phyloP scores from a whole-genome alignment of 2,888 invertebrate species.

The Drosophila colorata region DNA sequence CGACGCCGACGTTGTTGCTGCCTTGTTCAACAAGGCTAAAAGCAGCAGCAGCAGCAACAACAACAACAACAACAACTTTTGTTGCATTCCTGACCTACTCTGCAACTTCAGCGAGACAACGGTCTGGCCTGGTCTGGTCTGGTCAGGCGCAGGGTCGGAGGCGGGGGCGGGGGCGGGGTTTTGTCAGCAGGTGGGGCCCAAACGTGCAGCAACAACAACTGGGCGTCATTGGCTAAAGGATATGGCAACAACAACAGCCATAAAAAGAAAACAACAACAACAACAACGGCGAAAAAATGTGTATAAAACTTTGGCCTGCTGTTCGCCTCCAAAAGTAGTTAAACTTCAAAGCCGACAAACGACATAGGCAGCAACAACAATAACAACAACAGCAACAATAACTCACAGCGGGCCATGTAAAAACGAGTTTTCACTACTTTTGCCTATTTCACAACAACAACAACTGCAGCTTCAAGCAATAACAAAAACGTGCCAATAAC shows the following conservation, averaged over 20 bases:
- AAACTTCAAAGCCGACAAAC: slow-evolving; percentile 69
- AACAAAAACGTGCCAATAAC: slow-evolving; percentile 48
- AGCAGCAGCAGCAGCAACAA: slow-evolving; percentile 21
- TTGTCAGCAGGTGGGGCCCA: slow-evolving; percentile 14
- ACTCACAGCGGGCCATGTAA: slow-evolving; percentile 39
- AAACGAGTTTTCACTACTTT: slow-evolving; percentile 78
- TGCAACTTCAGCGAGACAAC: slow-evolving; percentile 59
- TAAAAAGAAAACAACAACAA: slow-evolving; percentile 32
- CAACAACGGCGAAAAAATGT: slow-evolving; percentile 11
- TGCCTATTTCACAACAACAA: slow-evolving; percentile 69
- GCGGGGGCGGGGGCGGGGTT: neutral
- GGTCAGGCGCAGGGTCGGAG: neutral
- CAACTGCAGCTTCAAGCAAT: slow-evolving; percentile 10
- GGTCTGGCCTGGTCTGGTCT: slow-evolving; percentile 21
- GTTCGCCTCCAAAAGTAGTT: slow-evolving; percentile 71
- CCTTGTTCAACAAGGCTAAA: slow-evolving; percentile 57
- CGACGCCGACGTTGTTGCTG: slow-evolving; percentile 48
- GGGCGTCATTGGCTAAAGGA: slow-evolving; percentile 67
- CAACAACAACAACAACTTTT: slow-evolving; percentile 46
- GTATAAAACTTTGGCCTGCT: slow-evolving; percentile 40
- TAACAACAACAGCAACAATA: slow-evolving; percentile 24
- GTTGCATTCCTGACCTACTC: slow-evolving; percentile 77
- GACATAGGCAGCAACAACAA: slow-evolving; percentile 21
- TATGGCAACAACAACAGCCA: slow-evolving; percentile 54
- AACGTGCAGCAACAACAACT: slow-evolving; percentile 31